phyloP scores from a whole-genome alignment of 2,797 vertebrate species.

The Typhlichthys subterraneus region DNA sequence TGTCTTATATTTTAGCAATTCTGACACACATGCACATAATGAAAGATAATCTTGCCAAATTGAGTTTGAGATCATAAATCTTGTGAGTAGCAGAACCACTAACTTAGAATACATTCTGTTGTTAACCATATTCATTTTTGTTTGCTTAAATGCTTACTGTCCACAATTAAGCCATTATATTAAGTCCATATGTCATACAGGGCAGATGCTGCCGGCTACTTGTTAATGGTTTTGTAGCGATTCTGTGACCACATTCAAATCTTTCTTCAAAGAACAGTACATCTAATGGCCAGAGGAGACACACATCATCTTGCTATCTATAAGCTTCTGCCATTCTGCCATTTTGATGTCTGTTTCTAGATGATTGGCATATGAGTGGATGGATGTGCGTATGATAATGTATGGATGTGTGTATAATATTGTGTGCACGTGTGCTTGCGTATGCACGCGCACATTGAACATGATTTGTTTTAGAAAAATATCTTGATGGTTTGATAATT shows the following conservation, averaged over 20 bases:
- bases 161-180: not conserved
- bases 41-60: not conserved
- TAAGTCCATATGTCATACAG: too few species aligned
- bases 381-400: not conserved
- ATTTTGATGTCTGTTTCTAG: conserved; percentile 11
- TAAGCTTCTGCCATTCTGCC: conserved; percentile 13
- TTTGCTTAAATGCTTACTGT: not conserved
- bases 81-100: not conserved
- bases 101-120: not conserved
- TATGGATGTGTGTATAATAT: not conserved
- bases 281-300: not conserved
- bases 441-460: not conserved
- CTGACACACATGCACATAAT: too few species aligned
- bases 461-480: not conserved
- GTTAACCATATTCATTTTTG: not conserved
- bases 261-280: not conserved
- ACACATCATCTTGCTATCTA: conserved; percentile 9
- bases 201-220: too few species aligned
- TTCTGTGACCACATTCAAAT: not conserved
- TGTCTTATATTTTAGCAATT: too few species aligned
- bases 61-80: not conserved
- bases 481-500: conserved; percentile 21
- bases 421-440: not conserved
- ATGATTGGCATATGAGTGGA: conserved; percentile 4
- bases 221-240: too few species aligned